Percentiles rank a stretch among this genome's conserved stretches.
phyloP scores from a whole-genome alignment of 2,888 invertebrate species.

The Campoplex capitator region DNA sequence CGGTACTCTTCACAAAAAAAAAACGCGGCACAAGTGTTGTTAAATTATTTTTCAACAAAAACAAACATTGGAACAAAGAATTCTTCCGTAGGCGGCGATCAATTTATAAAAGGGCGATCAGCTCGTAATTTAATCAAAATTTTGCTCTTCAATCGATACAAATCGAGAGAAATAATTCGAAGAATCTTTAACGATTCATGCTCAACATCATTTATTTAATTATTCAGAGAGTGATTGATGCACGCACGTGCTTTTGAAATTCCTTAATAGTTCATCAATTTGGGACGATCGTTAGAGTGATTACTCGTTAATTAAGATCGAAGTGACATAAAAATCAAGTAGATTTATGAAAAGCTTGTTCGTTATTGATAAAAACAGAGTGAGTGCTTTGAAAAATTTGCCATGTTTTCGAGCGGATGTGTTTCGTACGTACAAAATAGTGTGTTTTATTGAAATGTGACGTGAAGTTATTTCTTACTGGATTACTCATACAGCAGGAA shows the following conservation, averaged over 20 bases:
- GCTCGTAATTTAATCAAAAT: neutral
- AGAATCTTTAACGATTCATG: neutral
- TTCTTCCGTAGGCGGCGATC: neutral
- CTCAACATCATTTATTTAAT: no score
- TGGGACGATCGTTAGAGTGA: no score
- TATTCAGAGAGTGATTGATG: no score
- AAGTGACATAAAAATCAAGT: neutral
- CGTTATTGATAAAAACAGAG: neutral
- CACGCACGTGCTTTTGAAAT: neutral
- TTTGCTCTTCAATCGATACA: neutral
- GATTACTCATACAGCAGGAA: conserved; percentile 5
- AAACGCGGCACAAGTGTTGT: neutral
- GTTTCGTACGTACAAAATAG: neutral
- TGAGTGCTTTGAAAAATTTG: conserved; percentile 13
- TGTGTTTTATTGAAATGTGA: conserved; percentile 51
- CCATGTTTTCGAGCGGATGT: conserved; percentile 9
- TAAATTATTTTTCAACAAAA: no score
- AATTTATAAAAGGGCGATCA: conserved; percentile 3
- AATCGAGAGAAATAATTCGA: neutral
- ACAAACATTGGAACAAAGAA: neutral
- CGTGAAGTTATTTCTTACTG: conserved; percentile 9
- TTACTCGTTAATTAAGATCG: neutral
- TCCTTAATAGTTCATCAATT: neutral
- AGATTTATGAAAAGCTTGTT: conserved; percentile 2
- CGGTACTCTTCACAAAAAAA: neutral